phyloP scores from a whole-genome alignment of 2,888 invertebrate genomes.

The Eupsilia transversa region DNA sequence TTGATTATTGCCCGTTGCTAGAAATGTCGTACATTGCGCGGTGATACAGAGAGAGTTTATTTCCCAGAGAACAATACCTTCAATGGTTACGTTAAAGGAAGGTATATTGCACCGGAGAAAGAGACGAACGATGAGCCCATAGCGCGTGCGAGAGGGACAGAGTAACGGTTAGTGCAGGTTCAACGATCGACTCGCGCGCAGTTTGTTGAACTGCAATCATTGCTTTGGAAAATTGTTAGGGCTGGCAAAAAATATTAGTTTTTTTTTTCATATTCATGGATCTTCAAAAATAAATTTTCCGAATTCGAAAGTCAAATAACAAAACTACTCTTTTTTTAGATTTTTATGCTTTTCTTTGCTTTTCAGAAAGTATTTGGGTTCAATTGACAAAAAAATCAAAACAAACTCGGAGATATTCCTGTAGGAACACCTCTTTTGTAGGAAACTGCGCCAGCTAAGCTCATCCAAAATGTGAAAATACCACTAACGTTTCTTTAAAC shows the following conservation, averaged over 20 bases:
- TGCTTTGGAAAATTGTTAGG: conserved; percentile 88
- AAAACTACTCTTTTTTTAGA: not conserved
- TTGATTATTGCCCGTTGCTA: conserved; percentile 66
- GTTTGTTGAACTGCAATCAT: conserved; percentile 90
- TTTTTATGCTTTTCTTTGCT: not conserved
- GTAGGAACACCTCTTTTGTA: not conserved
- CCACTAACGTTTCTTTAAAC: not conserved
- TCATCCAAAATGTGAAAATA: not conserved
- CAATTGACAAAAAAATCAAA: not conserved
- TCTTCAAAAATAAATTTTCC: not conserved
- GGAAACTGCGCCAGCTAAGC: not conserved
- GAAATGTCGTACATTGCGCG: conserved; percentile 71
- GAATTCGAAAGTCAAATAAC: not conserved
- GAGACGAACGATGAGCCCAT: conserved; percentile 70
- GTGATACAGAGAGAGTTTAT: conserved; percentile 60
- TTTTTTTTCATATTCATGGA: not conserved
- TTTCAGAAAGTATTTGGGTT: not conserved
- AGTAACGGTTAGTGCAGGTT: conserved; percentile 86
- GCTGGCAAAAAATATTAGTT: conserved; percentile 70
- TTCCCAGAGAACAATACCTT: conserved; percentile 78
- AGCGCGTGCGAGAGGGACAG: conserved; percentile 78
- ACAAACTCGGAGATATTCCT: not conserved
- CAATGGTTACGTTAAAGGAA: conserved; percentile 80
- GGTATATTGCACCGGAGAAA: conserved; percentile 78
- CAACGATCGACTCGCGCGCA: conserved; percentile 89